phyloP scores from a whole-genome alignment of 2,888 invertebrate genomes.

The Nemurella pictetii region DNA sequence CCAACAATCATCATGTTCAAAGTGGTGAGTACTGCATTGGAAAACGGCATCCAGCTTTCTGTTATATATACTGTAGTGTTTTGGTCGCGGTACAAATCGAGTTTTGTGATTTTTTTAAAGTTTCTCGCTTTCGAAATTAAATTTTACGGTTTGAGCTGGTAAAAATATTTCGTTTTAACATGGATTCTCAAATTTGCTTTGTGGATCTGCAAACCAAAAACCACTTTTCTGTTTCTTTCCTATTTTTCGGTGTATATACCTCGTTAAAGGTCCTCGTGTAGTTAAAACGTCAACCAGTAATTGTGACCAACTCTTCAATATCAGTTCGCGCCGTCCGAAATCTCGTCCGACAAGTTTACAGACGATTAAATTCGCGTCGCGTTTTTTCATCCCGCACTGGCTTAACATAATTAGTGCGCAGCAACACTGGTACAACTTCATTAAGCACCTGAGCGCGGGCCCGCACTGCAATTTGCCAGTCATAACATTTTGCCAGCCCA shows the following conservation, averaged over 20 bases:
- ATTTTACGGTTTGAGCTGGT: too few relatives aligned
- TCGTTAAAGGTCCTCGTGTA: background rate
- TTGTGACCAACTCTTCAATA: background rate
- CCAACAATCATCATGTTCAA: slow-evolving; percentile 13
- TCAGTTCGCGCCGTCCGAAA: background rate
- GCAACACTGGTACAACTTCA: background rate
- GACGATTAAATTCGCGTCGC: background rate
- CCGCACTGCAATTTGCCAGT: background rate
- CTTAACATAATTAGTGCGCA: background rate
- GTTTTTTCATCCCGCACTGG: background rate
- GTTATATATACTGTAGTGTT: background rate
- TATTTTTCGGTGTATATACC: background rate
- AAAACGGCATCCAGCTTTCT: background rate
- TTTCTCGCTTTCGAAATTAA: too few relatives aligned
- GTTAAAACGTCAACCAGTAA: background rate
- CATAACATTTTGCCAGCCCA: background rate
- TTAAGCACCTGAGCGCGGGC: background rate
- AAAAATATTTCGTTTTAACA: too few relatives aligned
- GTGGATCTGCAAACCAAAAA: background rate
- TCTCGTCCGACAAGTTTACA: background rate
- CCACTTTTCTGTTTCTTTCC: background rate
- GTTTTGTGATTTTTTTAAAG: background rate
- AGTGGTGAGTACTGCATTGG: background rate
- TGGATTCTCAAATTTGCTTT: background rate
- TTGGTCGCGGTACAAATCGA: background rate